These are phyloP conservation scores for Torymus texanus DNA, from an alignment of 2,888 invertebrate species.

Conservation along the genomic window DNA sequence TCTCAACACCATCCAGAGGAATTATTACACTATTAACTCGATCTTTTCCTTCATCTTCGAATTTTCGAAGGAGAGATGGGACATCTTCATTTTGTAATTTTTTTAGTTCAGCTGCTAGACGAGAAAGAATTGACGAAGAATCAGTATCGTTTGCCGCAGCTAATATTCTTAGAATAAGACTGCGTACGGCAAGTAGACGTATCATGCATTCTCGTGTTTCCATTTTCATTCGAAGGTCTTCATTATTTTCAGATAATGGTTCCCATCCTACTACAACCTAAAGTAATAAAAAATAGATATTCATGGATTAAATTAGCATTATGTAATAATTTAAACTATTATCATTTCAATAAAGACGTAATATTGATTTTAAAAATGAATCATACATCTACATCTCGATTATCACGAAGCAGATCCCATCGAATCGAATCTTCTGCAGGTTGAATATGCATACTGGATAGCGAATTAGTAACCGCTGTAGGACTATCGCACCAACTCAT, in stretches of 20 bases:
- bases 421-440: constrained; percentile 68
- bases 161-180: constrained; percentile 69
- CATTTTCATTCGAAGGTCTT: constrained; percentile 66
- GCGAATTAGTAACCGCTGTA: constrained; percentile 62
- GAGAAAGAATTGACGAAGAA: constrained; percentile 62
- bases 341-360: neutral
- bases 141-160: constrained; percentile 66
- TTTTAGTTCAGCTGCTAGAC: constrained; percentile 65
- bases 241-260: constrained; percentile 63
- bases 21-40: constrained; percentile 68
- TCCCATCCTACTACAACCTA: constrained; percentile 73
- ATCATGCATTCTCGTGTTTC: constrained; percentile 71
- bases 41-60: constrained; percentile 61
- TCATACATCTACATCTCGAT: constrained; percentile 71
- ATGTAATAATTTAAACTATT: too few species aligned
- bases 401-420: constrained; percentile 70
- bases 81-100: constrained; percentile 65
- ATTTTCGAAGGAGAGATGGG: constrained; percentile 65
- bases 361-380: constrained; percentile 6
- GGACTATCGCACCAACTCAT: constrained; percentile 74
- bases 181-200: constrained; percentile 66
- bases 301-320: neutral
- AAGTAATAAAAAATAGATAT: neutral
- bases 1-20: constrained; percentile 71
- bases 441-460: constrained; percentile 69